Percentiles rank a stretch among this genome's conserved stretches.
Evolutionary conservation across 2,797 vertebrate species (phyloP).

Genomic region (Loriculus beryllinus): DNA sequence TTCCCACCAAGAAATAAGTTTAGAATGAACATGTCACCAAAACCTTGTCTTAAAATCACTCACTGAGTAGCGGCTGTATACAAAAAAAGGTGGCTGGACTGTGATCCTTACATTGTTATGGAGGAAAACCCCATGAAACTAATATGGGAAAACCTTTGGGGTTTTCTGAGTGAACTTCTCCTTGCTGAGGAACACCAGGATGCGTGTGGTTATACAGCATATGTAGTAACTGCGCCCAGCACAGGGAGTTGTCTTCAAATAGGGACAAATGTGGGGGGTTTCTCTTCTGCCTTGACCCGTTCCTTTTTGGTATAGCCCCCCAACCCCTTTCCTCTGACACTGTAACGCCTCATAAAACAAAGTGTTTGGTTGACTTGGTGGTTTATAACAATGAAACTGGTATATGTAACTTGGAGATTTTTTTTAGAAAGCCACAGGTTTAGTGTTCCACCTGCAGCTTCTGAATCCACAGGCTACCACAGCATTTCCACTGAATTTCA

Average conservation of each 20-base stretch:
- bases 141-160: neutral
- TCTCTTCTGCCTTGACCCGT: neutral
- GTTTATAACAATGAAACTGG: neutral
- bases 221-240: neutral
- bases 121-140: neutral
- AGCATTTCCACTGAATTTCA: neutral
- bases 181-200: neutral
- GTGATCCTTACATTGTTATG: neutral
- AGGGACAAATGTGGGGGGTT: accelerated
- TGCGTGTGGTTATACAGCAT: neutral
- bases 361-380: neutral
- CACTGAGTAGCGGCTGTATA: neutral
- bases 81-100: neutral
- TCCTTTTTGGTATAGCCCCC: neutral
- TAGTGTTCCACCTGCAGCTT: neutral
- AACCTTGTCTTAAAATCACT: neutral
- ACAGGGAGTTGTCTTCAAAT: neutral
- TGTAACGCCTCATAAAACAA: slow-evolving; percentile 14
- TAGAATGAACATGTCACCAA: neutral
- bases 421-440: neutral
- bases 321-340: neutral
- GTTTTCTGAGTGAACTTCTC: neutral
- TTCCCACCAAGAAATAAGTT: neutral
- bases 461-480: neutral
- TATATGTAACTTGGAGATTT: neutral